phyloP scores from a whole-genome alignment of 2,113 vertebrate species.

The Zosterops hypoxanthus region DNA sequence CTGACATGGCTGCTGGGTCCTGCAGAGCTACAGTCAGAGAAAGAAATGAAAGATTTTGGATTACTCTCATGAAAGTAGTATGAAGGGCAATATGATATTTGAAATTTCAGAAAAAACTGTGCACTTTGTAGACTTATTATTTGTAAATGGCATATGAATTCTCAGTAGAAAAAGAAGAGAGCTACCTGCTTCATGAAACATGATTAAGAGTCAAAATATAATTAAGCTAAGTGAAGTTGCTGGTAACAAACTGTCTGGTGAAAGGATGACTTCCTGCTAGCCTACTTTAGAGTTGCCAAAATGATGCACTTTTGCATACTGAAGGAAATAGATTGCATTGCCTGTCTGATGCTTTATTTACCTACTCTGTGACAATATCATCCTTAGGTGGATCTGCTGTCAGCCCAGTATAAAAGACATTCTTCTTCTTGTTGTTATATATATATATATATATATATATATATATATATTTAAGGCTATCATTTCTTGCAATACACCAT shows the following conservation, averaged over 20 bases:
- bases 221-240: slow-evolving; percentile 24
- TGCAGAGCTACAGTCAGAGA: background rate
- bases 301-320: background rate
- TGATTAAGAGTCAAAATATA: slow-evolving; percentile 15
- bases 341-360: background rate
- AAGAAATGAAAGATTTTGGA: background rate
- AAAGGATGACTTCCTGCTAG: slow-evolving; percentile 5
- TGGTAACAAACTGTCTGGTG: background rate
- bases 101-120: background rate
- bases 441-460: too few species aligned
- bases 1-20: background rate
- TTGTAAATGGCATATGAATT: slow-evolving; percentile 1
- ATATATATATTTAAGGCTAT: background rate
- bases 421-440: background rate
- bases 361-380: background rate
- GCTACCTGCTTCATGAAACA: background rate
- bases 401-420: background rate
- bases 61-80: background rate
- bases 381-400: background rate
- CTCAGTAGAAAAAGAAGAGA: background rate
- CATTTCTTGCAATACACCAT: background rate
- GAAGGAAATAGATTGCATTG: background rate
- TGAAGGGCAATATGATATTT: background rate
- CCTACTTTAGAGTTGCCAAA: background rate
- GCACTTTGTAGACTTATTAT: background rate